phyloP scores from a whole-genome alignment of 2,888 invertebrate genomes.

The Agapostemon virescens region DNA sequence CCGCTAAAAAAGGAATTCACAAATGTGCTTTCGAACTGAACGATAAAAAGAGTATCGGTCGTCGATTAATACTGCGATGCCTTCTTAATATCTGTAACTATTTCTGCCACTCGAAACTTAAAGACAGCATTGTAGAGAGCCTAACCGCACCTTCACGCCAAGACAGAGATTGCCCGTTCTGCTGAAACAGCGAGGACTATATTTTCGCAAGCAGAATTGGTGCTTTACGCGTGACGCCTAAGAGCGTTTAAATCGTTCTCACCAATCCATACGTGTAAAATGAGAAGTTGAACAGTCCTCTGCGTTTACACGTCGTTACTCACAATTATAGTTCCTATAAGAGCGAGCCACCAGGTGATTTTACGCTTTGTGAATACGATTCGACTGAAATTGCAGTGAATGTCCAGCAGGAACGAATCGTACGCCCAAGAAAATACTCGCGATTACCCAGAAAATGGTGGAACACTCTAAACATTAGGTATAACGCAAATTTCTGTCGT shows the following conservation, averaged over 20 bases:
- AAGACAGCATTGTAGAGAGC: background rate
- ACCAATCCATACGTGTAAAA: slow-evolving; percentile 29
- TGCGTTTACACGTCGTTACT: slow-evolving; percentile 41
- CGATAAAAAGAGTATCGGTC: no score
- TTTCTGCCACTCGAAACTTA: background rate
- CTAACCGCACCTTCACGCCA: slow-evolving; percentile 13
- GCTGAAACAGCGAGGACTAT: background rate
- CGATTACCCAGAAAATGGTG: no score
- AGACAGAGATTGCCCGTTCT: background rate
- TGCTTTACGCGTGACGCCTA: slow-evolving; percentile 11
- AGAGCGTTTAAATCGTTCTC: slow-evolving; percentile 22
- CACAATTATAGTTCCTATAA: slow-evolving; percentile 22
- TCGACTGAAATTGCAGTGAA: background rate
- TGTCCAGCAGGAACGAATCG: background rate
- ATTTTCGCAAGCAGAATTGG: slow-evolving; percentile 11
- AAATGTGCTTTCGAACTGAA: background rate
- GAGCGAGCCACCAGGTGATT: background rate
- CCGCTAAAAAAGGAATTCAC: no score
- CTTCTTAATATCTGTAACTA: background rate
- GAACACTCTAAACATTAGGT: no score
- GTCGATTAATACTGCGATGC: background rate
- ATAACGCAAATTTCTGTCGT: no score
- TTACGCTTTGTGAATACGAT: background rate
- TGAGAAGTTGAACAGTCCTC: background rate
- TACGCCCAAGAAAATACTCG: no score